Percentiles rank a stretch among this genome's conserved stretches.
These are phyloP conservation scores for Octodonta nipae DNA, from an alignment of 2,888 invertebrate species.

Conservation along the genomic window DNA sequence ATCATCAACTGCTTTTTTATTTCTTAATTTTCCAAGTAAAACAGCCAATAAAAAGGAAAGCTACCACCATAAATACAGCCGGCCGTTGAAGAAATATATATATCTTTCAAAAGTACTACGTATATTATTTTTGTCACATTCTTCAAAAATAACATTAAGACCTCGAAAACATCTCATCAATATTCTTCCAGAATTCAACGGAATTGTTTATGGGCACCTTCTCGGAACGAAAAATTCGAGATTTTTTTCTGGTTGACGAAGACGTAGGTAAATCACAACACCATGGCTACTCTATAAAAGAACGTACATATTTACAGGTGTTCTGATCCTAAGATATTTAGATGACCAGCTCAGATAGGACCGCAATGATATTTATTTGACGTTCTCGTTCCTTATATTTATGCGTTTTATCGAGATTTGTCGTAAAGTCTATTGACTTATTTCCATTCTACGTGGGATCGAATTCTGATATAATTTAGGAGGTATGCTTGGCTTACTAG, in stretches of 20 bases:
- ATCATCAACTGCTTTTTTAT: too few relatives aligned
- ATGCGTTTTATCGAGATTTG: constrained; percentile 9
- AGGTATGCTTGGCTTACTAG: too few relatives aligned
- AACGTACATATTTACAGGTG: constrained; percentile 14
- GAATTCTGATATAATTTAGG: constrained; percentile 7
- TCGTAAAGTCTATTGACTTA: constrained; percentile 10
- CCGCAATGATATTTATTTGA: constrained; percentile 12
- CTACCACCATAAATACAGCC: background rate
- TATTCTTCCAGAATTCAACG: constrained; percentile 17
- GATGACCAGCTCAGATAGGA: constrained; percentile 14
- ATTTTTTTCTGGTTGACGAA: constrained; percentile 9
- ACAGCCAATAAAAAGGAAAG: constrained; percentile 1
- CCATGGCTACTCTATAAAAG: constrained; percentile 5
- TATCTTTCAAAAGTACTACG: constrained; percentile 12
- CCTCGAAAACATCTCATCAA: constrained; percentile 17
- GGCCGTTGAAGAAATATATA: constrained; percentile 2
- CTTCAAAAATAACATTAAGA: constrained; percentile 15
- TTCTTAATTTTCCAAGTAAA: constrained; percentile 1
- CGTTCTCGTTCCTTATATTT: constrained; percentile 7
- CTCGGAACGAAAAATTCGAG: constrained; percentile 14
- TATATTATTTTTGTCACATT: constrained; percentile 19
- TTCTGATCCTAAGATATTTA: constrained; percentile 11
- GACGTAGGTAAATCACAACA: constrained; percentile 10
- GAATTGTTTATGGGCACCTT: constrained; percentile 17
- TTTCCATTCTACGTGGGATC: constrained; percentile 11